These are phyloP conservation scores for Meloidogyne floridensis DNA, from an alignment of 1,140 invertebrate species.

Conservation along the genomic window DNA sequence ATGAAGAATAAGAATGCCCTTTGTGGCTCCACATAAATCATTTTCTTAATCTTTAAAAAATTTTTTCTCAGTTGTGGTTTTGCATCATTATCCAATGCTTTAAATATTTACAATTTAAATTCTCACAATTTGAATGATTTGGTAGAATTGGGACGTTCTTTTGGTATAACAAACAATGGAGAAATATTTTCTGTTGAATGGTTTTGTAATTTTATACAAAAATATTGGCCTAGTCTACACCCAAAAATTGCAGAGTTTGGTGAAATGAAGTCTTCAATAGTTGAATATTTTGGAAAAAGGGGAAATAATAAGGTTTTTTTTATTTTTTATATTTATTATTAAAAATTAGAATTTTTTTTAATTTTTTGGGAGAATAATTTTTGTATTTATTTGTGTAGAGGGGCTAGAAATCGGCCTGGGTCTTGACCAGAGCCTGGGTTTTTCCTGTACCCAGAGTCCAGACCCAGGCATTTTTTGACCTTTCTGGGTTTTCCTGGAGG, in stretches of 20 bases:
- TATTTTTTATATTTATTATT: not conserved
- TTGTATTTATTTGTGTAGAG: too few relatives aligned
- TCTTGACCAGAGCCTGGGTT: too few relatives aligned
- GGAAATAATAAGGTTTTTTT: not conserved
- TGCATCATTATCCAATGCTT: conserved; percentile 14
- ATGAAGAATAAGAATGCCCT: not conserved
- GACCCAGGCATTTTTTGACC: too few relatives aligned
- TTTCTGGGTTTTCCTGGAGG: too few relatives aligned
- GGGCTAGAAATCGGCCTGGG: too few relatives aligned
- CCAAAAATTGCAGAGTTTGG: conserved; percentile 26
- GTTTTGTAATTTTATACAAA: conserved; percentile 38
- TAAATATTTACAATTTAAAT: conserved; percentile 5
- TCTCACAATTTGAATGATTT: conserved; percentile 27
- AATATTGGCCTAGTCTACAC: conserved; percentile 16
- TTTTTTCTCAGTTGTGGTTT: conserved; percentile 27
- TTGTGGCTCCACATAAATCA: not conserved
- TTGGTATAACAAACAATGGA: conserved; percentile 32
- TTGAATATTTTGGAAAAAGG: not conserved
- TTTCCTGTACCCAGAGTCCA: too few relatives aligned
- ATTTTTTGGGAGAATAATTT: too few relatives aligned
- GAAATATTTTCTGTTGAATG: conserved; percentile 45
- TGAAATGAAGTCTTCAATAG: not conserved
- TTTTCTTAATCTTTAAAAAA: not conserved
- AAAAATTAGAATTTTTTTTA: too few relatives aligned
- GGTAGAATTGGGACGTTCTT: conserved; percentile 23